Percentiles rank a stretch among this genome's conserved stretches.
These are phyloP conservation scores for Asobara japonica DNA, from an alignment of 1,140 invertebrate species.

Conservation along the genomic window DNA sequence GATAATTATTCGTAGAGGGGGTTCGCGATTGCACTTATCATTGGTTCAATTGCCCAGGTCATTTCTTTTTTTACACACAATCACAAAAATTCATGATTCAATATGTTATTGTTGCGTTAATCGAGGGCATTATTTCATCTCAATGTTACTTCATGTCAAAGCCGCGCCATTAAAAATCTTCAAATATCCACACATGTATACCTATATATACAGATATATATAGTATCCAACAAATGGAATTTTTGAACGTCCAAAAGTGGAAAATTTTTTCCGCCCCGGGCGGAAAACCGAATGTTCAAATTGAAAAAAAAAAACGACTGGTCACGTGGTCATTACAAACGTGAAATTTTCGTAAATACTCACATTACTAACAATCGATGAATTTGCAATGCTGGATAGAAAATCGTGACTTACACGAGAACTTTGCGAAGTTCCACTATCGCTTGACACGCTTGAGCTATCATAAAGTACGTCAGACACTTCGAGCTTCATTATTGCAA, in stretches of 20 bases:
- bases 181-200: too few species aligned
- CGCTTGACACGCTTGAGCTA: conserved; percentile 61
- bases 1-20: not conserved
- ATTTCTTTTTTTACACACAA: not conserved
- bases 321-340: not conserved
- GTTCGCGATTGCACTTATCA: not conserved
- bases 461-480: conserved; percentile 58
- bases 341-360: conserved; percentile 43
- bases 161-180: too few species aligned
- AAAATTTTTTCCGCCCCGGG: too few species aligned
- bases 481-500: conserved; percentile 56
- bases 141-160: too few species aligned
- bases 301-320: not conserved
- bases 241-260: too few species aligned
- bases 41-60: not conserved
- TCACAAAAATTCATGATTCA: not conserved
- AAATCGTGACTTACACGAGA: conserved; percentile 63
- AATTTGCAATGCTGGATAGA: conserved; percentile 56
- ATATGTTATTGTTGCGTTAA: not conserved
- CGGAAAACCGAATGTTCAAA: too few species aligned
- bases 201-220: too few species aligned
- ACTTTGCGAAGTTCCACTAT: conserved; percentile 61
- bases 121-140: too few species aligned
- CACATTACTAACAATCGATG: conserved; percentile 53
- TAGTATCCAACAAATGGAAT: too few species aligned